A percentile compares a stretch with the other conserved stretches of the same genome.
Conservation (phyloP, 2,113 vertebrate species). For the Planiliza haematocheilus region DNA sequence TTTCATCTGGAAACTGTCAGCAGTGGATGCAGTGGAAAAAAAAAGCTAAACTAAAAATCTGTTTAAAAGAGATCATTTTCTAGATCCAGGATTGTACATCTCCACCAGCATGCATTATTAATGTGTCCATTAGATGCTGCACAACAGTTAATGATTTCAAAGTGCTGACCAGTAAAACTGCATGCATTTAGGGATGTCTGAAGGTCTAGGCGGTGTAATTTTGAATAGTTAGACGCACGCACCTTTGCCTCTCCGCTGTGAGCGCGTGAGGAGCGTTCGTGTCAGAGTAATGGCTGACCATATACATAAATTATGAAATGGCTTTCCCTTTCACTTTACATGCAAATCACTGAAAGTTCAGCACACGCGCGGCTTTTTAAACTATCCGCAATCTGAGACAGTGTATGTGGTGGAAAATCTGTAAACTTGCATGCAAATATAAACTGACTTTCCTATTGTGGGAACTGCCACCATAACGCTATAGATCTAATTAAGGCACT, state of each 20-base stretch:
- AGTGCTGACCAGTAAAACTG: conserved; percentile 74
- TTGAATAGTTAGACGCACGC: conserved; percentile 47
- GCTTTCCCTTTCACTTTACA: conserved; percentile 45
- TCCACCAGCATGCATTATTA: conserved; percentile 68
- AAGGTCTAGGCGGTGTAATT: conserved; percentile 58
- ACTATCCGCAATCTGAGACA: conserved; percentile 22
- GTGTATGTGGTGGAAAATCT: conserved; percentile 2
- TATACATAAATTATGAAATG: conserved; percentile 70
- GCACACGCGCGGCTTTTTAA: conserved; percentile 11
- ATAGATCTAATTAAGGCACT: conserved; percentile 51
- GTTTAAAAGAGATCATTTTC: neutral
- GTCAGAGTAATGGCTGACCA: conserved; percentile 61
- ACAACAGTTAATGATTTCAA: conserved; percentile 73
- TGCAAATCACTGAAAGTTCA: conserved; percentile 41
- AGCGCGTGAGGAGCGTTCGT: conserved; percentile 52
- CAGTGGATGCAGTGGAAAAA: neutral
- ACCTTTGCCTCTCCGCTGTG: conserved; percentile 44
- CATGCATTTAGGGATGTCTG: conserved; percentile 57
- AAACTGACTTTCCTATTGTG: conserved; percentile 18
- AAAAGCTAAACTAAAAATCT: neutral
- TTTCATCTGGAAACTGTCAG: conserved; percentile 44
- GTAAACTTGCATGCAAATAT: conserved; percentile 17
- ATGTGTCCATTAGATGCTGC: conserved; percentile 70
- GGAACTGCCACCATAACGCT: conserved; percentile 37
- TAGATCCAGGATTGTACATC: conserved; percentile 22